Base-by-base conservation (phyloP, 2,888 invertebrate species). In the Polia nebulosa region DNA sequence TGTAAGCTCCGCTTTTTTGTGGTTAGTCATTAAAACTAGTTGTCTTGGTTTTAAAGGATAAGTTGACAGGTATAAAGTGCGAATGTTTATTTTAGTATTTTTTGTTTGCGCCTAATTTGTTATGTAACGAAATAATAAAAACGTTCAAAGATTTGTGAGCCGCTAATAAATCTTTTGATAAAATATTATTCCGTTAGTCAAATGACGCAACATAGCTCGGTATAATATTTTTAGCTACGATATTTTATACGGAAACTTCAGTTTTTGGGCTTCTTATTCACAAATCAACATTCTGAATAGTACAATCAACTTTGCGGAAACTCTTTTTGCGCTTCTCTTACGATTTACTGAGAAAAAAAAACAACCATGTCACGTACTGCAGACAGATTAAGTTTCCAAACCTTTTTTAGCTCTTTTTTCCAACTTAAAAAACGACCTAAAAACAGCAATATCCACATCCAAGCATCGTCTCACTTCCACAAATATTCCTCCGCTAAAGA, bases 1-100 rank as follows among this genome's bases (percentile, higher is more conserved):
- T 89, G 88, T 90, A 83, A 87, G 83, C 73, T 79, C 67, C 57
- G 58, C 83, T 88, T 90, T 90, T 91, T 87, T 83, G 85, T 89
- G 81, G 86, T 88, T 88, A 87, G 89, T 91, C 87, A 89, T 90
- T 91, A 87, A 87, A 91, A 90, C 90, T 91, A 91, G 92, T 83
- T 83, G 75, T 78, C 67, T 78, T 67, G 89, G 85, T 87, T 89
- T 82, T 88, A 87, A 82, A 85, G 85, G 85, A 91, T 89, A 90
- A 90, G 88, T 88, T 91, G 93, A 92, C 92, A 91, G 90, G 82
- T 90, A 87, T 86, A 85, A 85, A 87, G 85, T 88, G 87, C 87
- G 86, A 88, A 88, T 91, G 87, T 87, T 88, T 87, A 84, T 89
- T 89, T 89, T 84, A 51, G 64, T 73, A 9, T 66, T 72, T 82